These are phyloP conservation scores for Castor canadensis DNA, from an alignment of 2,113 vertebrate species.

Conservation along the genomic window DNA sequence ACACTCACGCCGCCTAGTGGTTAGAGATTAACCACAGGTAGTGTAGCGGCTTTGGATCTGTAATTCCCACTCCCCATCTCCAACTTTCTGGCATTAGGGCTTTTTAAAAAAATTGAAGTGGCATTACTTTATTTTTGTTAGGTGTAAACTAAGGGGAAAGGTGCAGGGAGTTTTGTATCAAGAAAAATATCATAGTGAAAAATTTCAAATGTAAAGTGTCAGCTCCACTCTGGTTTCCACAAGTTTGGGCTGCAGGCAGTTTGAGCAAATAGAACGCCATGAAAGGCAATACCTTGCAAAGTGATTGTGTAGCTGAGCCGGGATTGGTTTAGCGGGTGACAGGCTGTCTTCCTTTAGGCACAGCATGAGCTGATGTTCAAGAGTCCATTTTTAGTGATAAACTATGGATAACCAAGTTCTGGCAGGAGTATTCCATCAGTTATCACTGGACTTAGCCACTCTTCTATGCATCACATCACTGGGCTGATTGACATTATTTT, in stretches of 20 bases:
- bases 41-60: too few relatives aligned
- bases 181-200: not conserved
- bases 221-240: not conserved
- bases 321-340: not conserved
- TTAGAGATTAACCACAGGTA: not conserved
- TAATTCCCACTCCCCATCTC: too few relatives aligned
- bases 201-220: not conserved
- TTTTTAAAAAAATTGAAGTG: not conserved
- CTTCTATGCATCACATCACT: not conserved
- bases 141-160: not conserved
- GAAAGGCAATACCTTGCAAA: not conserved
- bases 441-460: not conserved
- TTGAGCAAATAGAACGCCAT: not conserved
- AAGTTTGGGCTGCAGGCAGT: not conserved
- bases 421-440: too few relatives aligned
- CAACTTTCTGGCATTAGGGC: not conserved
- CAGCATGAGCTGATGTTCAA: not conserved
- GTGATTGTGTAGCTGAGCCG: not conserved
- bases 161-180: not conserved
- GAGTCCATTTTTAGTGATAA: not conserved
- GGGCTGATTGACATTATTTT: not conserved
- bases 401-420: not conserved
- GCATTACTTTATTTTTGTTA: not conserved
- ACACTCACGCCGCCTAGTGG: conserved; percentile 42
- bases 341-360: not conserved